phyloP scores from a whole-genome alignment of 2,113 vertebrate species.

The Dipodomys stephensi region DNA sequence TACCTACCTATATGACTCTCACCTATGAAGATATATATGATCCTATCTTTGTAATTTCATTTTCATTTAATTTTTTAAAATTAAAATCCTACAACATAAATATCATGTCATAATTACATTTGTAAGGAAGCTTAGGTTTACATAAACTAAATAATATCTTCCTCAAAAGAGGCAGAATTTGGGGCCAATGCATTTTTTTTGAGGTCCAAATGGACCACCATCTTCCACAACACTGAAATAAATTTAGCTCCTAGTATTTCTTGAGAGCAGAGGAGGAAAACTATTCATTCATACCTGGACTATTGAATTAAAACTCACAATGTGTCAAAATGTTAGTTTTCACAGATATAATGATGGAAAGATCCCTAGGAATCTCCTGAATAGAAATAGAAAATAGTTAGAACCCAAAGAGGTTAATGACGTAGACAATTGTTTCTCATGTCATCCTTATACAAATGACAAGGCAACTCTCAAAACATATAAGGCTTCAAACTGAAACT shows the following conservation, averaged over 20 bases:
- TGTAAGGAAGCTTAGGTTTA: too few species aligned
- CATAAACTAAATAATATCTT: neutral
- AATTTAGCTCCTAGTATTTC: neutral
- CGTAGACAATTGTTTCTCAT: neutral
- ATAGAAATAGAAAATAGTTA: neutral
- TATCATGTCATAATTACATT: neutral
- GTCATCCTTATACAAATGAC: neutral
- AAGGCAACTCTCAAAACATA: neutral
- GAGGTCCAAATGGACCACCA: too few species aligned
- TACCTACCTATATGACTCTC: too few species aligned
- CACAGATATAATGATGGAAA: neutral
- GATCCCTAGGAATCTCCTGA: neutral
- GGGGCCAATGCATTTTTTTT: too few species aligned
- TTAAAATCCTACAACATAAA: neutral
- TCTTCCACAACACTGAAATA: too few species aligned
- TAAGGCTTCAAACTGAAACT: neutral
- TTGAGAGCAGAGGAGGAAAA: neutral
- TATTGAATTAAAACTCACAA: neutral
- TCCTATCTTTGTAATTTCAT: neutral
- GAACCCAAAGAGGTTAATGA: neutral
- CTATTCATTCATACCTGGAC: too few species aligned
- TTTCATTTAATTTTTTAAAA: neutral
- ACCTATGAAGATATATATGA: neutral
- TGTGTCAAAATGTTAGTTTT: neutral
- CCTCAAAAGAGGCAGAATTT: too few species aligned